A percentile compares a stretch with the other conserved stretches of the same genome.
Conservation (phyloP, 2,113 vertebrate species). For the Natator depressus region DNA sequence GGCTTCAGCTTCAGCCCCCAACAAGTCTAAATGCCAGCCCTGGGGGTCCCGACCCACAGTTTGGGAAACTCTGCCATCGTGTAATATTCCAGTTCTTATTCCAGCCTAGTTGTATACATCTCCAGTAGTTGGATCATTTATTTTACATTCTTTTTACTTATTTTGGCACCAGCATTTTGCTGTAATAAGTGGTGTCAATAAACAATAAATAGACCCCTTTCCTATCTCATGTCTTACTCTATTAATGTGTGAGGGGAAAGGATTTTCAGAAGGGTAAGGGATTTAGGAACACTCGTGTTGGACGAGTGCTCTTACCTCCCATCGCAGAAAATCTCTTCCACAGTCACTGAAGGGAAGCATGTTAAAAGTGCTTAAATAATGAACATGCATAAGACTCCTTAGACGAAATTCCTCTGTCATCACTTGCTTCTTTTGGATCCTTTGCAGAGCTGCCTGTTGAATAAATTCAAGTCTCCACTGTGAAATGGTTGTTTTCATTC, state of each 20-base stretch:
- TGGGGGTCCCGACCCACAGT: too few species aligned
- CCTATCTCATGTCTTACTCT: neutral
- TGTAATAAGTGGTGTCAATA: neutral
- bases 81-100: neutral
- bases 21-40: too few species aligned
- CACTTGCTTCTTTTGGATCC: neutral
- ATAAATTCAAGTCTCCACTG: neutral
- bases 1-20: too few species aligned
- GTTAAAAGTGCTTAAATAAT: neutral
- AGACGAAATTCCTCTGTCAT: neutral
- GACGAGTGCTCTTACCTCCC: neutral
- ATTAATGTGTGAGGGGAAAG: neutral
- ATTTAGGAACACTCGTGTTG: neutral
- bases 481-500: neutral
- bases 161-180: neutral
- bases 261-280: neutral
- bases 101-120: neutral
- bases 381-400: neutral
- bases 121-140: neutral
- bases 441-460: neutral
- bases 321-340: neutral
- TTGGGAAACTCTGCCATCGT: neutral
- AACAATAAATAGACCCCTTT: neutral
- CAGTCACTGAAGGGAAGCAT: neutral
- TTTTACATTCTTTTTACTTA: neutral